Evolutionary conservation across 2,797 vertebrate genomes (phyloP), one percentile per base, ranked within the genome.

Genomic region (Galaxias olidus): DNA sequence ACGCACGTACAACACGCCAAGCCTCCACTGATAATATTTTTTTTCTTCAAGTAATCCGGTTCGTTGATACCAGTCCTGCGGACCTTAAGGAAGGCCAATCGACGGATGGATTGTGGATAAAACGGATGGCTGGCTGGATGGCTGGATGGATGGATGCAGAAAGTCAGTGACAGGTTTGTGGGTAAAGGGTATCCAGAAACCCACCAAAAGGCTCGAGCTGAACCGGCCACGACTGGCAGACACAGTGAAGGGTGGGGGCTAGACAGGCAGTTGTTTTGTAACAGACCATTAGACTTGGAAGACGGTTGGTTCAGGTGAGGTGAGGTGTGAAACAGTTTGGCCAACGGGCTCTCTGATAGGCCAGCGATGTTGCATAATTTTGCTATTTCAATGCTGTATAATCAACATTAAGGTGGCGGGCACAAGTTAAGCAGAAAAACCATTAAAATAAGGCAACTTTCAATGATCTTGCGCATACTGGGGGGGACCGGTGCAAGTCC

Each of bases 371-470:
- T 78, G 59, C 66, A 66, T 74, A 80, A 79, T 41, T 65, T 59
- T 49, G 63, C 59, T 52, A 60, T 68, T 53, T 69, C 63, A 75
- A 83, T 82, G 83, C 83, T 85, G 81, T 85, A 87, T 86, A 88
- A 78, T 85, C 63, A 51, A 84, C 77, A 66, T 78, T 76, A 83
- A 76, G 85, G 81, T 78, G 81, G 80, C 66, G 69, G 80, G 83
- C 84, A 75, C 80, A 74, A 80, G 70, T 81, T 73, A 88, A 89
- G 87, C 83, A 76, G 80, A 81, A 84, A 87, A 87, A 85, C 73
- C 83, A 85, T 87, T 85, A 77, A 89, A 90, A 91, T 92, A 93
- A 93, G 91, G 91, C 91, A 91, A 91, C 88, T 88, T 87, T 89
- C 83, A 90, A 84, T 63, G 61, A 83, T 81, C 72, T 53, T 65